Conservation (phyloP, 2,113 vertebrate genomes). For the Perca fluviatilis region DNA sequence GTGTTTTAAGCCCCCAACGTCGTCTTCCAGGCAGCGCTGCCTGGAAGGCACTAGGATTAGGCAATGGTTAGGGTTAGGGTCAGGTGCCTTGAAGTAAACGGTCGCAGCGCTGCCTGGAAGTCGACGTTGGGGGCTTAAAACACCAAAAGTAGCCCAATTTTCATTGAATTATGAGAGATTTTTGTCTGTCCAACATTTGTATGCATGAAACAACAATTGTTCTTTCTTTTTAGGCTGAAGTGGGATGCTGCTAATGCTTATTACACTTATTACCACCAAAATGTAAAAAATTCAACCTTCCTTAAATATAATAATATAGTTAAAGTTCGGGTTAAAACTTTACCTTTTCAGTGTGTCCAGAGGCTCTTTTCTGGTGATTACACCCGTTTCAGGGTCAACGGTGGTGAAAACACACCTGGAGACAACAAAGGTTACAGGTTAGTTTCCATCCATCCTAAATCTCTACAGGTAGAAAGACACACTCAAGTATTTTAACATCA, state of each 20-base stretch:
- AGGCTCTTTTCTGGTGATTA: constrained; percentile 91
- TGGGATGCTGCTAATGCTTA: background rate
- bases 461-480: background rate
- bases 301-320: background rate
- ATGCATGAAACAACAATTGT: background rate
- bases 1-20: too few relatives aligned
- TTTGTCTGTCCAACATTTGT: background rate
- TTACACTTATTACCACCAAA: background rate
- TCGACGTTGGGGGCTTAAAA: too few relatives aligned
- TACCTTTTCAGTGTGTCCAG: constrained; percentile 94
- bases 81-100: too few relatives aligned
- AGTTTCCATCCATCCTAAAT: background rate
- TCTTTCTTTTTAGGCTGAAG: too few relatives aligned
- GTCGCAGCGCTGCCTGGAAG: too few relatives aligned
- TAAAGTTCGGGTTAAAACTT: background rate
- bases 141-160: background rate
- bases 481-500: background rate
- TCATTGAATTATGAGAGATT: background rate
- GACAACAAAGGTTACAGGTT: background rate
- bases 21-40: too few relatives aligned
- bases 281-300: background rate
- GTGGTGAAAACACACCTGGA: constrained; percentile 93
- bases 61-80: too few relatives aligned
- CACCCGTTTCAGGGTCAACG: constrained; percentile 92
- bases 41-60: too few relatives aligned